phyloP scores from a whole-genome alignment of 2,888 invertebrate species.

The Unio pictorum region DNA sequence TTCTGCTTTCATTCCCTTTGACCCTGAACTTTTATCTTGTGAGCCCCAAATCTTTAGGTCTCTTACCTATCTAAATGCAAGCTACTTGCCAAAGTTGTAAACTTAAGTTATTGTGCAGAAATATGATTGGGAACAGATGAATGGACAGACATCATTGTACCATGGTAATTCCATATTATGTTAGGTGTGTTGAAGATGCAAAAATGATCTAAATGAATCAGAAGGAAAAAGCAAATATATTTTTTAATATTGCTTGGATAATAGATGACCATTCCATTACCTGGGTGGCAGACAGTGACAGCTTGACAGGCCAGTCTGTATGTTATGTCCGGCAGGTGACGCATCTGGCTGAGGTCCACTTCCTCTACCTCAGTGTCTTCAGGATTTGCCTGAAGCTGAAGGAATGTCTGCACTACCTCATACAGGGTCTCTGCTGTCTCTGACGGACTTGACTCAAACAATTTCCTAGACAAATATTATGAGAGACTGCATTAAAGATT shows the following conservation, averaged over 20 bases:
- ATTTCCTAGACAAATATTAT: conserved; percentile 29
- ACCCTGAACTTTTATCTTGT: too few relatives aligned
- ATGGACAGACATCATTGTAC: neutral
- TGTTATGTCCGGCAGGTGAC: conserved; percentile 40
- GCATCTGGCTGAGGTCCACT: conserved; percentile 25
- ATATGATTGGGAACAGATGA: neutral
- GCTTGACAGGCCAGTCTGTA: conserved; percentile 42
- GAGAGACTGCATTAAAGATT: neutral
- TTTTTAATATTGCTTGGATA: neutral
- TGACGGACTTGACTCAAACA: conserved; percentile 43
- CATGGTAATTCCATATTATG: too few relatives aligned
- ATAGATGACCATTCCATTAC: conserved; percentile 13
- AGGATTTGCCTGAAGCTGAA: conserved; percentile 28
- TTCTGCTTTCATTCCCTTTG: too few relatives aligned
- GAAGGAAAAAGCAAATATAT: too few relatives aligned
- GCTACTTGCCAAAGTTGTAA: too few relatives aligned
- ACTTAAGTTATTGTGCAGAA: too few relatives aligned
- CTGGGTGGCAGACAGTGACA: conserved; percentile 35
- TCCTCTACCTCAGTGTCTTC: conserved; percentile 27
- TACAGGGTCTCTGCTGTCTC: conserved; percentile 40
- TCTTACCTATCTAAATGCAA: too few relatives aligned
- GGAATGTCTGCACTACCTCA: conserved; percentile 39
- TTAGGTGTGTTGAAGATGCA: too few relatives aligned
- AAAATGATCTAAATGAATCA: too few relatives aligned
- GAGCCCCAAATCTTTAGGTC: too few relatives aligned